Base-by-base conservation (phyloP, 2,797 vertebrate species). In the Poeciliopsis paucimaculata region DNA sequence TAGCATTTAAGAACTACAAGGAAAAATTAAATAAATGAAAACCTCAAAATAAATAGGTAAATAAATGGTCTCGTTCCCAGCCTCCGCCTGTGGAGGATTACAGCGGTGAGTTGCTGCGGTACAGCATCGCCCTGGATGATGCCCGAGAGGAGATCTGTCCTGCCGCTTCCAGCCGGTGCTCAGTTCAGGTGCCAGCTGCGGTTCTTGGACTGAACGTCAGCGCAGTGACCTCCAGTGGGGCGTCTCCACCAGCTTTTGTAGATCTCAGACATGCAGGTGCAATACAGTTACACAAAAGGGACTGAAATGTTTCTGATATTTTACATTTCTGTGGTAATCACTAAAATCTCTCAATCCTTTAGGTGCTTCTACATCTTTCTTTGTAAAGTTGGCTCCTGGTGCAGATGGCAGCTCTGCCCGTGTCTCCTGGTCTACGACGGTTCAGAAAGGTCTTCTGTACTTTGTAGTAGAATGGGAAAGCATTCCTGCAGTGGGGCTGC, bases 381-480 rank as follows among this genome's bases (percentile, higher is more conserved):
- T 94, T 0, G 6, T 76, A 74, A 2, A 79, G 28, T 23, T 92
- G 46, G 76, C 10, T 76, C 77, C 88, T 0, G 39, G 83, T 73
- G 86, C 86, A 31, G 57, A 84, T 34, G 89, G 78, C 83, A 83
- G 78, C 0, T 53, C 80, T 28, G 73, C 93, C 75, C 85, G 79
- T 4, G 86, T 91, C 26, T 85, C 80, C 46, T 97, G 89, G 93
- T 10, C 36, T n/a, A 86, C 81, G 0, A 18, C 1, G 18, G 8
- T 0, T 10, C 43, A 77, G 18, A 20, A 55, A 16, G 80, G 77
- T 2, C 80, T 68, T 0, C 70, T 93, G 77, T 92, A 94, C 79
- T 96, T 93, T 84, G 78, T 98, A 4, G 80, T 97, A 34, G 94
- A 98, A 80, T 97, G 96, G 96, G 76, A 47, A 1, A 87, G 82